Percentiles rank a stretch among this genome's conserved stretches.
Conservation (phyloP, 2,888 invertebrate genomes). For the Lithophane semibrunnea region DNA sequence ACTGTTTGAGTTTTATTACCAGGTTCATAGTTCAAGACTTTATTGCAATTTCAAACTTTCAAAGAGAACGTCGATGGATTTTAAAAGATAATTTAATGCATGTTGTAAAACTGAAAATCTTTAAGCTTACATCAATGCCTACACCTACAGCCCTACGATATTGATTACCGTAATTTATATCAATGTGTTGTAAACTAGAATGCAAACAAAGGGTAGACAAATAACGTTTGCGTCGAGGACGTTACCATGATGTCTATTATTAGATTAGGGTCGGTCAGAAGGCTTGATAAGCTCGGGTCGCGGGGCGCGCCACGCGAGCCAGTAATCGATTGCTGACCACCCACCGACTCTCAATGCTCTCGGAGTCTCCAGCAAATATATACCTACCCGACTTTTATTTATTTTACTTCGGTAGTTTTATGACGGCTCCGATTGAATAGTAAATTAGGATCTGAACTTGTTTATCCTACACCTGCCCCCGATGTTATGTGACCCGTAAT, state of each 20-base stretch:
- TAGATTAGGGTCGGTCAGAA: slow-evolving; percentile 82
- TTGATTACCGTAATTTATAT: slow-evolving; percentile 15
- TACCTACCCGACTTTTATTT: slow-evolving; percentile 64
- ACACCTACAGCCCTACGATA: background rate
- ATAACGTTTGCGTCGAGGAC: slow-evolving; percentile 62
- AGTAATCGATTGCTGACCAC: slow-evolving; percentile 75
- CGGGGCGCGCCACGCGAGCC: slow-evolving; percentile 80
- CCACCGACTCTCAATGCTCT: slow-evolving; percentile 68
- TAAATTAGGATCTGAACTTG: slow-evolving; percentile 56
- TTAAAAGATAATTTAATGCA: background rate
- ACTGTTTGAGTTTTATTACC: slow-evolving; percentile 40
- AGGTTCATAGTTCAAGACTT: slow-evolving; percentile 30
- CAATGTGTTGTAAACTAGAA: slow-evolving; percentile 48
- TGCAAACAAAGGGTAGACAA: slow-evolving; percentile 61
- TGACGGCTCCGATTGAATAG: slow-evolving; percentile 61
- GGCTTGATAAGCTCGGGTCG: slow-evolving; percentile 78
- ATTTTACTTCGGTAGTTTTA: slow-evolving; percentile 69
- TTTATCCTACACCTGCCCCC: slow-evolving; percentile 41
- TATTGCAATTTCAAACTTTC: slow-evolving; percentile 24
- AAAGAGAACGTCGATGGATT: slow-evolving; percentile 12
- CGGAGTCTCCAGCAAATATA: slow-evolving; percentile 59
- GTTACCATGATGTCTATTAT: slow-evolving; percentile 79
- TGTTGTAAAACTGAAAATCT: slow-evolving; percentile 14
- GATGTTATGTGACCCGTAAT: slow-evolving; percentile 49
- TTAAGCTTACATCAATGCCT: background rate